Evolutionary conservation across 2,888 invertebrate species (phyloP), one percentile per base, ranked within the genome.

Genomic region (Oscheius sp.): DNA sequence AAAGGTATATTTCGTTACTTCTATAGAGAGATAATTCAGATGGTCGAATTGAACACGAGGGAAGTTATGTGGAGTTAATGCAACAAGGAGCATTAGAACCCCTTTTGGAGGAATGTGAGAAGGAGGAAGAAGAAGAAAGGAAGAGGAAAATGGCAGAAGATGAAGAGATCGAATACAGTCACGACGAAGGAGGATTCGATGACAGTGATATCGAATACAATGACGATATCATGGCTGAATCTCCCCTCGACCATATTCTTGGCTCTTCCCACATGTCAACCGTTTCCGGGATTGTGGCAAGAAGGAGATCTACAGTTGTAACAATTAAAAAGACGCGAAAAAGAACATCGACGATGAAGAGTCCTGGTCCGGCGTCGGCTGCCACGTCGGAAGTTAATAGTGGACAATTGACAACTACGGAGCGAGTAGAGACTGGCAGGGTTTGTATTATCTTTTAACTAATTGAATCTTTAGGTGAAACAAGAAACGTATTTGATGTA

Each of bases 1-100:
- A 92, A 92, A 83, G 90, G 76, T 77, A 82, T 85, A n/a, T 9
- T 12, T 14, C 12, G 3, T 28, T 24, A 4, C 1, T 14, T 4
- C 0, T 41, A 44, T 62, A 41, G 1, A 32, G 8, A 59, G 24
- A 17, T 14, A 36, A 63, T 12, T 49, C 59, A 77, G 82, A 84
- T 24, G 84, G 84, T 14, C 71, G 73, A 51, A 77, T 84, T 50
- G 75, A 77, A 17, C 74, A 74, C 32, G 78, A 81, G 41, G 85
- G 85, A 36, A 80, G 72, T 38, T 85, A 83, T 56, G 70, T 71
- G 5, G 85, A 85, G 44, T 54, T 85, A 72, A 81, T 73, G 74
- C 69, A 75, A 59, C 76, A 75, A 44, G 85, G 83, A 24, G 82
- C 81, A 3, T 73, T 85, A 30, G 74, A 74, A 26, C 80, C 81